These are phyloP conservation scores for Muscina levida DNA, from an alignment of 2,888 invertebrate species.

Conservation along the genomic window DNA sequence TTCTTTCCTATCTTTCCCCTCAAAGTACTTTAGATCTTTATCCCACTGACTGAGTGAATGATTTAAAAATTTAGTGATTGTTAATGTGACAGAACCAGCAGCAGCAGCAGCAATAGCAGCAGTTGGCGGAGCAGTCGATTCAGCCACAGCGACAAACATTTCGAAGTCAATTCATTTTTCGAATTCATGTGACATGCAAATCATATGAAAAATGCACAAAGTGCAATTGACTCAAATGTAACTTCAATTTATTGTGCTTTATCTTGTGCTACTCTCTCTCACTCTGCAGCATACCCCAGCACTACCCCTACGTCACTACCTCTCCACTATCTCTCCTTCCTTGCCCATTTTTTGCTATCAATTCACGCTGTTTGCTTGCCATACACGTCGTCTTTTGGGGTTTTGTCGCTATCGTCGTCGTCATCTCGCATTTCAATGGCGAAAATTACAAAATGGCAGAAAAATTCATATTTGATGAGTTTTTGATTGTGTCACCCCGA, in stretches of 20 bases:
- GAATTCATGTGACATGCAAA: slow-evolving; percentile 35
- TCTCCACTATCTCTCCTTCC: too few species aligned
- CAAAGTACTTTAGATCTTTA: neutral
- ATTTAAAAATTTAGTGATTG: slow-evolving; percentile 27
- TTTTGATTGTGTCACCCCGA: slow-evolving; percentile 66
- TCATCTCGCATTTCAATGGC: slow-evolving; percentile 50
- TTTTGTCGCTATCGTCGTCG: slow-evolving; percentile 29
- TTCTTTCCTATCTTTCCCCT: slow-evolving; percentile 4
- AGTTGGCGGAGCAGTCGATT: neutral
- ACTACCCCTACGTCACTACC: too few species aligned
- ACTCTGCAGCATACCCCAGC: too few species aligned
- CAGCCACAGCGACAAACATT: neutral
- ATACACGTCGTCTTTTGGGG: slow-evolving; percentile 30
- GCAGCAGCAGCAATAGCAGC: slow-evolving; percentile 11
- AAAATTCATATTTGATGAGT: slow-evolving; percentile 69
- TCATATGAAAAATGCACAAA: slow-evolving; percentile 41
- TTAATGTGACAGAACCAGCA: slow-evolving; percentile 35
- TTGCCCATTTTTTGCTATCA: too few species aligned
- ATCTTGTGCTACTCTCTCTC: too few species aligned
- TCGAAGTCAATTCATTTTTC: slow-evolving; percentile 20
- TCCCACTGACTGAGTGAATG: neutral
- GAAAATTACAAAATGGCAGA: slow-evolving; percentile 65
- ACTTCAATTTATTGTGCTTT: slow-evolving; percentile 52
- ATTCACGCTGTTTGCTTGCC: neutral
- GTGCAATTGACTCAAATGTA: slow-evolving; percentile 60